Percentiles rank a stretch among this genome's conserved stretches.
phyloP scores from a whole-genome alignment of 2,888 invertebrate genomes.

The Epinotia bilunana region DNA sequence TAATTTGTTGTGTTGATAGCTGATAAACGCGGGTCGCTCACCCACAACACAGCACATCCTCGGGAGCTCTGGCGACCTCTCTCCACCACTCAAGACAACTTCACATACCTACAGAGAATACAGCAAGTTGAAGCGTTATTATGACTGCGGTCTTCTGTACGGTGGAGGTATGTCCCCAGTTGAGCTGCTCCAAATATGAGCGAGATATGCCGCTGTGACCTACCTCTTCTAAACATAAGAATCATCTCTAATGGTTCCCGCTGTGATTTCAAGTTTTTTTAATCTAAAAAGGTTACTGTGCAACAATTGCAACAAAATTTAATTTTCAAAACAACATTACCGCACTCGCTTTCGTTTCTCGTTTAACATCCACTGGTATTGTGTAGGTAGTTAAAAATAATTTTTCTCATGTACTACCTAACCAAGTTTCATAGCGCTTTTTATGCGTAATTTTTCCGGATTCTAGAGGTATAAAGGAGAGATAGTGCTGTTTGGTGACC shows the following conservation, averaged over 20 bases:
- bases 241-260: background rate
- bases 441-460: background rate
- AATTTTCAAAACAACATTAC: background rate
- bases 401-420: background rate
- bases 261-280: background rate
- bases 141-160: too few relatives aligned
- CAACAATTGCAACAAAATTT: background rate
- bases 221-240: too few relatives aligned
- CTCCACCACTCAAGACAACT: too few relatives aligned
- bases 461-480: background rate
- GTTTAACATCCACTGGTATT: background rate
- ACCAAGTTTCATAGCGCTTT: background rate
- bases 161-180: too few relatives aligned
- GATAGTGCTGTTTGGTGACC: background rate
- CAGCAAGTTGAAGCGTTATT: too few relatives aligned
- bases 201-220: too few relatives aligned
- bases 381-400: slow-evolving; percentile 4
- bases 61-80: too few relatives aligned
- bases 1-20: too few relatives aligned
- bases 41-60: too few relatives aligned
- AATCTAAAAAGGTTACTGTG: background rate
- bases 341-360: background rate
- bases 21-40: too few relatives aligned
- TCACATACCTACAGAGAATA: too few relatives aligned
- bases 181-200: too few relatives aligned